phyloP scores from a whole-genome alignment of 2,113 vertebrate species.

The Collichthys lucidus region DNA sequence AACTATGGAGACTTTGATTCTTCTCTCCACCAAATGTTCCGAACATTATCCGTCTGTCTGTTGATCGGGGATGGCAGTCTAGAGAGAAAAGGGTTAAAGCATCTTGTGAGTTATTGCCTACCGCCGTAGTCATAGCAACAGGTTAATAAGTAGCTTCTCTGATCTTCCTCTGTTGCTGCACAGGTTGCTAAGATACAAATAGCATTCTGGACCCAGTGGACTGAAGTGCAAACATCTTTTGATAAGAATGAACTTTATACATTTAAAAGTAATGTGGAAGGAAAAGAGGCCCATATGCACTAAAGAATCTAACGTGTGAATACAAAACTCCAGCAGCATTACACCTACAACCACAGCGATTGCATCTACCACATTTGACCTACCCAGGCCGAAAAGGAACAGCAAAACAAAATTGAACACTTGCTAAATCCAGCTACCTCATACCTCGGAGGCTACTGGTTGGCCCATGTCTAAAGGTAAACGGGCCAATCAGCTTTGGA shows the following conservation, averaged over 20 bases:
- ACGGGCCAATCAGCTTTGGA: slow-evolving; percentile 79
- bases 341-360: slow-evolving; percentile 56
- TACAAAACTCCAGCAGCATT: slow-evolving; percentile 44
- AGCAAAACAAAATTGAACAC: slow-evolving; percentile 73
- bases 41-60: slow-evolving; percentile 62
- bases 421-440: slow-evolving; percentile 75
- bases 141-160: slow-evolving; percentile 86
- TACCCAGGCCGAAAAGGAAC: slow-evolving; percentile 54
- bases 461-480: slow-evolving; percentile 78
- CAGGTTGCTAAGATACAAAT: slow-evolving; percentile 86
- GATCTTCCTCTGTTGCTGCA: slow-evolving; percentile 79
- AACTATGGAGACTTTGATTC: slow-evolving; percentile 60
- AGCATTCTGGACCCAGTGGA: slow-evolving; percentile 68
- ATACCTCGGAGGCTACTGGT: slow-evolving; percentile 71
- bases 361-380: slow-evolving; percentile 70
- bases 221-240: slow-evolving; percentile 76
- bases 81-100: slow-evolving; percentile 79
- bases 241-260: slow-evolving; percentile 75
- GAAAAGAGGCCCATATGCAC: slow-evolving; percentile 23
- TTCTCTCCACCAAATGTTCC: slow-evolving; percentile 58
- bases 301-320: slow-evolving; percentile 20
- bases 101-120: slow-evolving; percentile 83
- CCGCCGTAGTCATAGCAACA: slow-evolving; percentile 87
- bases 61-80: slow-evolving; percentile 60
- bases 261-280: slow-evolving; percentile 50